A percentile compares a stretch with the other conserved stretches of the same genome.
Evolutionary conservation across 2,113 vertebrate genomes (phyloP).

Genomic region (Trogon melanurus): DNA sequence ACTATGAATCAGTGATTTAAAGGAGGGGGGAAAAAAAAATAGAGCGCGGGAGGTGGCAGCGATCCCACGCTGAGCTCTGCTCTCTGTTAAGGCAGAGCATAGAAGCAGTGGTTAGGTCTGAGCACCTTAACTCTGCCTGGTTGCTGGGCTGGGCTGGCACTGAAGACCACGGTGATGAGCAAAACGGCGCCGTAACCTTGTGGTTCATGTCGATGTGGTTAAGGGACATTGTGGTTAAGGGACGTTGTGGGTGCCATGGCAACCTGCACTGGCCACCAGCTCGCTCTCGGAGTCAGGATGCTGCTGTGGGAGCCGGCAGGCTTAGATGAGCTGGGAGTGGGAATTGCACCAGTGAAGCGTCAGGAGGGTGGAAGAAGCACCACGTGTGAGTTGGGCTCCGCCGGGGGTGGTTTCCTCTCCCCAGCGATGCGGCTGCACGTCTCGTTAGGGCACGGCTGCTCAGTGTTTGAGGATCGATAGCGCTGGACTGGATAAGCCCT

Average conservation of each 20-base stretch:
- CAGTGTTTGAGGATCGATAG: neutral
- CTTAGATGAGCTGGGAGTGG: neutral
- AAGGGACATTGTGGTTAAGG: neutral
- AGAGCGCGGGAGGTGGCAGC: neutral
- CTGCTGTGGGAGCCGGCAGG: neutral
- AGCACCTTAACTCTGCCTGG: neutral
- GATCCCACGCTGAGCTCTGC: neutral
- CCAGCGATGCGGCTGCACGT: neutral
- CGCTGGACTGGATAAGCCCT: neutral
- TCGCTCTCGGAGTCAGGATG: neutral
- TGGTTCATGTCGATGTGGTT: neutral
- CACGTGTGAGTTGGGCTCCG: rapidly evolving
- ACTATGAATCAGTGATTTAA: neutral
- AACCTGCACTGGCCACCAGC: neutral
- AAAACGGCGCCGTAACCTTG: neutral
- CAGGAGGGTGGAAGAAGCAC: neutral
- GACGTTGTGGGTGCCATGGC: neutral
- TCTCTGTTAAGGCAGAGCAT: neutral
- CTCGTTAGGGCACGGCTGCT: neutral
- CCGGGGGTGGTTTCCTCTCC: neutral
- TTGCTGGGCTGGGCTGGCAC: neutral
- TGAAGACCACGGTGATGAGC: neutral
- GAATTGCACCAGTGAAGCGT: neutral
- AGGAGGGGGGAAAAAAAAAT: rapidly evolving
- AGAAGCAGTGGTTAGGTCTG: neutral